phyloP scores from a whole-genome alignment of 2,888 invertebrate genomes.

The Nebria brevicollis region DNA sequence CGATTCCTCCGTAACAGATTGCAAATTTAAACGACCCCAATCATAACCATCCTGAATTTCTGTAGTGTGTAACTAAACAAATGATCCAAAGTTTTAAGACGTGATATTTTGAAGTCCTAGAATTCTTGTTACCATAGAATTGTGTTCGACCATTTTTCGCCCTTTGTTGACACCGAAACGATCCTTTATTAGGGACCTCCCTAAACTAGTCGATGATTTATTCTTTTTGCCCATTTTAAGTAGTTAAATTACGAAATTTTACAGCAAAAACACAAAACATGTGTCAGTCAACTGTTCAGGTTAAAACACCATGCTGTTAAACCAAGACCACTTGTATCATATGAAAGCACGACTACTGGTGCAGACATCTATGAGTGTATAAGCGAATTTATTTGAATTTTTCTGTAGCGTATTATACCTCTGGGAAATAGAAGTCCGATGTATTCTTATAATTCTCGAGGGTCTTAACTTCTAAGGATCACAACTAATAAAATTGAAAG shows the following conservation, averaged over 20 bases:
- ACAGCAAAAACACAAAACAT: slow-evolving; percentile 18
- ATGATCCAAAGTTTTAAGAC: slow-evolving; percentile 20
- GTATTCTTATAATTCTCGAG: no score
- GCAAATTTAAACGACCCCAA: slow-evolving; percentile 89
- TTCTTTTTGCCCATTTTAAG: slow-evolving; percentile 78
- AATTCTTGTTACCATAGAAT: slow-evolving; percentile 73
- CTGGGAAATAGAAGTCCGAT: no score
- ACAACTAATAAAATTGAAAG: no score
- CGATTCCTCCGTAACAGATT: slow-evolving; percentile 95
- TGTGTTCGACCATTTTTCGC: slow-evolving; percentile 74
- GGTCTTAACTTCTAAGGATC: no score
- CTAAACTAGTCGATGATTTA: slow-evolving; percentile 68
- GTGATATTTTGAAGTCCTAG: slow-evolving; percentile 21
- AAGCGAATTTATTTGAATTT: no score
- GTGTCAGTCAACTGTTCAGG: slow-evolving; percentile 22
- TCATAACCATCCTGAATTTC: slow-evolving; percentile 92
- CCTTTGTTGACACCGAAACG: slow-evolving; percentile 74
- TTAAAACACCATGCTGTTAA: slow-evolving; percentile 8
- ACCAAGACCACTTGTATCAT: background rate
- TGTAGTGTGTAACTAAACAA: slow-evolving; percentile 78
- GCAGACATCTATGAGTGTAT: background rate
- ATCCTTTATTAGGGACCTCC: slow-evolving; percentile 79
- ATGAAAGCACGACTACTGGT: background rate
- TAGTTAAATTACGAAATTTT: slow-evolving; percentile 14
- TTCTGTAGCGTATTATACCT: no score